Conservation (phyloP, 2,797 vertebrate species). For the Aldrovandia affinis region DNA sequence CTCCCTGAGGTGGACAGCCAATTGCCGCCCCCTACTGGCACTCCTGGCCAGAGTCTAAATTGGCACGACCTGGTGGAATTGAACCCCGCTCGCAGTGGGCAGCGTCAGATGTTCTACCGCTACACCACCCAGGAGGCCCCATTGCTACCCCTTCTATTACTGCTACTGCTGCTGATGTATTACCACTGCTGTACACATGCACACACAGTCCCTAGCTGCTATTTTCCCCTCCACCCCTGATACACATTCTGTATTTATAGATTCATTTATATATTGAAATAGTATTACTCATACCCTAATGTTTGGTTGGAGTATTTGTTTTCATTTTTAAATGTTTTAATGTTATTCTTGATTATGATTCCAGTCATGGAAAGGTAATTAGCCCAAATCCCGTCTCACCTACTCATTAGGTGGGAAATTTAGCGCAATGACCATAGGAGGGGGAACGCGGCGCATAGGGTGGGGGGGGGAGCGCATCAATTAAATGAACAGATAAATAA, state of each 20-base stretch:
- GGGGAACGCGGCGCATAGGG: background rate
- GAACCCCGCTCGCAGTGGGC: too few relatives aligned
- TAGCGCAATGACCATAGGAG: constrained; percentile 4
- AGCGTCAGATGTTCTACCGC: too few relatives aligned
- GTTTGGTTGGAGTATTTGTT: background rate
- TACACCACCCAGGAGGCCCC: too few relatives aligned
- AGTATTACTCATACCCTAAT: constrained; percentile 1
- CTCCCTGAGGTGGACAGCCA: too few relatives aligned
- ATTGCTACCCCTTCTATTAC: background rate
- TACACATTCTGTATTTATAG: background rate
- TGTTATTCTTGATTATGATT: constrained; percentile 18
- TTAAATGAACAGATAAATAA: constrained; percentile 29
- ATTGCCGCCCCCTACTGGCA: too few relatives aligned
- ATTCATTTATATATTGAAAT: background rate
- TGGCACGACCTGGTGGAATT: too few relatives aligned
- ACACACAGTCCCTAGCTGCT: background rate
- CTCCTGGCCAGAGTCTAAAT: too few relatives aligned
- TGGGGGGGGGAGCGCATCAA: constrained; percentile 13
- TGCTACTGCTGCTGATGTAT: background rate
- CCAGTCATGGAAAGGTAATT: constrained; percentile 29
- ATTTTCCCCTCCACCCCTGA: background rate
- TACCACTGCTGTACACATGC: background rate
- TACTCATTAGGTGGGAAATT: constrained; percentile 22
- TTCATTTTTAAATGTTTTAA: background rate
- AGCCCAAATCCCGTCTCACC: constrained; percentile 15